phyloP scores from a whole-genome alignment of 2,888 invertebrate species.

The Brachypterus glaber region DNA sequence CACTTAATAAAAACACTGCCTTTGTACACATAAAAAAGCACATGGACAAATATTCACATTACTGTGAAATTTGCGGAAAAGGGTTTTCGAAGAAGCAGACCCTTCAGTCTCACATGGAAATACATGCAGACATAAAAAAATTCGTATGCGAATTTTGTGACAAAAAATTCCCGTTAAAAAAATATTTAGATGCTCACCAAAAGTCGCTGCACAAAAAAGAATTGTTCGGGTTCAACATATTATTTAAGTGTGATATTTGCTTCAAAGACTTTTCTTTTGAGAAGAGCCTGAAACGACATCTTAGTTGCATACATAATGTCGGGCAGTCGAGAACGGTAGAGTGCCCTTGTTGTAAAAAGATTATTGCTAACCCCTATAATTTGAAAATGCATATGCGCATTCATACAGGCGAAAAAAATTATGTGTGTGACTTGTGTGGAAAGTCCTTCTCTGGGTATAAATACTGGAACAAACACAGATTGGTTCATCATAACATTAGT shows the following conservation, averaged over 20 bases:
- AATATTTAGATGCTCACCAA: constrained; percentile 29
- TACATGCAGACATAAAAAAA: constrained; percentile 30
- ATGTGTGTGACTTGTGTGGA: constrained; percentile 30
- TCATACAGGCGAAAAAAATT: constrained; percentile 31
- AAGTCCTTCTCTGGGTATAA: constrained; percentile 27
- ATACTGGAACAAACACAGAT: constrained; percentile 26
- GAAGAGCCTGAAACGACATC: constrained; percentile 31
- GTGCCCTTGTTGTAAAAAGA: constrained; percentile 29
- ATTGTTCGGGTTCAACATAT: constrained; percentile 27
- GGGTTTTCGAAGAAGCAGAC: constrained; percentile 26
- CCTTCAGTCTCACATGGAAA: constrained; percentile 30
- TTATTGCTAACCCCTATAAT: constrained; percentile 32
- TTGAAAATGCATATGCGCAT: constrained; percentile 32
- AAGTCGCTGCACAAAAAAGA: constrained; percentile 32
- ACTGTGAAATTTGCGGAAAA: constrained; percentile 30
- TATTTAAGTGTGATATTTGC: constrained; percentile 29
- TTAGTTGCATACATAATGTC: constrained; percentile 31
- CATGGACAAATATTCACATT: constrained; percentile 23
- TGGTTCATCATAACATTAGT: constrained; percentile 13
- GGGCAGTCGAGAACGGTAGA: constrained; percentile 28
- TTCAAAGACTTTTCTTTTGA: constrained; percentile 29
- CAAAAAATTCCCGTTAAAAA: constrained; percentile 29
- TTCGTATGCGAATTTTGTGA: constrained; percentile 32
- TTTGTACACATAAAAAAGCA: constrained; percentile 25
- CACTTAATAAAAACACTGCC: constrained; percentile 21